Evolutionary conservation across 2,888 invertebrate species (phyloP).

Genomic region (Cephus nigrinus): DNA sequence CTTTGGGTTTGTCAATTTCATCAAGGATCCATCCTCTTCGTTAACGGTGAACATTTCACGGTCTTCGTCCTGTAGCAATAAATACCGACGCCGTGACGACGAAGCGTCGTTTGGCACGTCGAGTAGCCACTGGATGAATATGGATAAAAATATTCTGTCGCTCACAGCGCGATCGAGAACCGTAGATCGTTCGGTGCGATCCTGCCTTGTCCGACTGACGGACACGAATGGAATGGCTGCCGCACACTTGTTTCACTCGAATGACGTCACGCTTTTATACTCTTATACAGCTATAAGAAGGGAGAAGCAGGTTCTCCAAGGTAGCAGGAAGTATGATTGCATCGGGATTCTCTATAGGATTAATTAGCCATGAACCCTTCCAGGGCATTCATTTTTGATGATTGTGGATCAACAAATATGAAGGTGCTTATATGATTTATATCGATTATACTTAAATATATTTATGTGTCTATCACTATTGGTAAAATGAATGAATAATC

Average conservation of each 20-base stretch:
- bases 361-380: neutral
- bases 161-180: conserved; percentile 2
- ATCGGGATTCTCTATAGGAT: neutral
- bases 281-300: conserved; percentile 24
- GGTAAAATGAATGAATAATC: neutral
- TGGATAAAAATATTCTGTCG: neutral
- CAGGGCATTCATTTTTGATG: neutral
- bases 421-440: neutral
- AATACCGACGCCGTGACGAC: conserved; percentile 1
- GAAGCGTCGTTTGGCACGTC: neutral
- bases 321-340: neutral
- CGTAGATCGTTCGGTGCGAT: conserved; percentile 9
- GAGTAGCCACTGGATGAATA: neutral
- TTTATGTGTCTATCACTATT: neutral
- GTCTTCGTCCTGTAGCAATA: neutral
- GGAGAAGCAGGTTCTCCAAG: conserved; percentile 14
- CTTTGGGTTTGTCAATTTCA: conserved; percentile 1
- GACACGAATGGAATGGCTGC: conserved; percentile 33
- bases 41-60: neutral
- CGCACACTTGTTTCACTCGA: conserved; percentile 31
- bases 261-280: conserved; percentile 34
- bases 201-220: conserved; percentile 25
- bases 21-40: neutral
- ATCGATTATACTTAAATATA: neutral
- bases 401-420: neutral